Conservation (phyloP, 1,140 invertebrate species). For the Leguminivora glycinivorella region DNA sequence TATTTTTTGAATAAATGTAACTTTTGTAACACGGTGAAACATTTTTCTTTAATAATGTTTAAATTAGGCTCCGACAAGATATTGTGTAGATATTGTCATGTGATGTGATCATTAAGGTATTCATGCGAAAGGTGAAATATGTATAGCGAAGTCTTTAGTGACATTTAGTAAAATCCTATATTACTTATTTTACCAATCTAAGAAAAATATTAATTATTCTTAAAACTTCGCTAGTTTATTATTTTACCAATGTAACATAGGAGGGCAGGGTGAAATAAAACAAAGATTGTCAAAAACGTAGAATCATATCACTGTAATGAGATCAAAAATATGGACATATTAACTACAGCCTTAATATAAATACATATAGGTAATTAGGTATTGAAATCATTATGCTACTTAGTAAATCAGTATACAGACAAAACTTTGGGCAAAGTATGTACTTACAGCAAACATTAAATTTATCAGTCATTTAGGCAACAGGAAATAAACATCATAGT, state of each 20-base stretch:
- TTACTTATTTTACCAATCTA: not conserved
- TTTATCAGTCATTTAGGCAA: constrained; percentile 3
- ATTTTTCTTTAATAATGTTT: no score
- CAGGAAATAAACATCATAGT: constrained; percentile 6
- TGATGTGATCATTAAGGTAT: no score
- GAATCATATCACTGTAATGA: constrained; percentile 15
- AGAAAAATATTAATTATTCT: not conserved
- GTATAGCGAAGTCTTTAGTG: no score
- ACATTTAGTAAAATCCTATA: no score
- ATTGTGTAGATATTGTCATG: no score
- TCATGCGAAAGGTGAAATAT: no score
- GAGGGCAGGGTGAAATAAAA: constrained; percentile 7
- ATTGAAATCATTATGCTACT: not conserved
- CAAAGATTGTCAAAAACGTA: constrained; percentile 6
- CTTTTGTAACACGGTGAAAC: no score
- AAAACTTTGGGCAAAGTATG: not conserved
- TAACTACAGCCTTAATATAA: not conserved
- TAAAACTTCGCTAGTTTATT: not conserved
- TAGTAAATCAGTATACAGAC: not conserved
- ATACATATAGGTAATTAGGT: no score
- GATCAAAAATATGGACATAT: constrained; percentile 17
- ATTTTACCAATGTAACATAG: no score
- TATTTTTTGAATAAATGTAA: no score
- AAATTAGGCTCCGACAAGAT: no score
- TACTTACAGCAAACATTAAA: not conserved